Conservation (phyloP, 53 echinoderm and acorn worm genomes). For the Stichopus horrens region DNA sequence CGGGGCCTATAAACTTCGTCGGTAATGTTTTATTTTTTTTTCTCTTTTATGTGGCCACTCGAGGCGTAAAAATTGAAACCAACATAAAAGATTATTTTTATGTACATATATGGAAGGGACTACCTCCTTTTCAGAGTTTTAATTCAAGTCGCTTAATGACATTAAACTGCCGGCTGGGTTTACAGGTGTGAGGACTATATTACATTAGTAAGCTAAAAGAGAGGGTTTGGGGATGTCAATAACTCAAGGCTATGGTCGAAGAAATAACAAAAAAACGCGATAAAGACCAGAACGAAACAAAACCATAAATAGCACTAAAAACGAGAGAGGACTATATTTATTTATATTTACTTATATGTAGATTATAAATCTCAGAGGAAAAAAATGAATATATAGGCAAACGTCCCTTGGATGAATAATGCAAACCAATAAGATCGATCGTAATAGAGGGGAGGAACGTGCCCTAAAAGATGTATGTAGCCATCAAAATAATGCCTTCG, state of each 20-base stretch:
- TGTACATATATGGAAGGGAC: not conserved
- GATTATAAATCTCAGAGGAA: not conserved
- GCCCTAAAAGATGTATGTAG: no score
- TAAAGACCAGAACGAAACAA: not conserved
- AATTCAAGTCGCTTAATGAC: not conserved
- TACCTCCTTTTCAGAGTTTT: not conserved
- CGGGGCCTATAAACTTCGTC: no score
- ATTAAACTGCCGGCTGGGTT: not conserved
- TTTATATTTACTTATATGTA: no score
- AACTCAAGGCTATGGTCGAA: constrained; percentile 6
- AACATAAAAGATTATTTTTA: not conserved
- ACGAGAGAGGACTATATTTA: not conserved
- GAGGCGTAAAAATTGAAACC: not conserved
- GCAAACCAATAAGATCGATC: no score
- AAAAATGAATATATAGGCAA: no score
- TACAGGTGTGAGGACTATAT: not conserved
- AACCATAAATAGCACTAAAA: not conserved
- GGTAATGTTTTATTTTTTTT: no score
- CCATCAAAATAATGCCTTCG: no score
- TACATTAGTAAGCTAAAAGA: not conserved
- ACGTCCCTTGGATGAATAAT: no score
- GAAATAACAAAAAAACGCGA: not conserved
- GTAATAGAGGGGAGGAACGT: no score
- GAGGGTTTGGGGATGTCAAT: not conserved
- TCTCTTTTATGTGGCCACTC: constrained; percentile 3